These are phyloP conservation scores for Scolopax bukidnonensis DNA, from an alignment of 2,797 vertebrate species.

Conservation along the genomic window DNA sequence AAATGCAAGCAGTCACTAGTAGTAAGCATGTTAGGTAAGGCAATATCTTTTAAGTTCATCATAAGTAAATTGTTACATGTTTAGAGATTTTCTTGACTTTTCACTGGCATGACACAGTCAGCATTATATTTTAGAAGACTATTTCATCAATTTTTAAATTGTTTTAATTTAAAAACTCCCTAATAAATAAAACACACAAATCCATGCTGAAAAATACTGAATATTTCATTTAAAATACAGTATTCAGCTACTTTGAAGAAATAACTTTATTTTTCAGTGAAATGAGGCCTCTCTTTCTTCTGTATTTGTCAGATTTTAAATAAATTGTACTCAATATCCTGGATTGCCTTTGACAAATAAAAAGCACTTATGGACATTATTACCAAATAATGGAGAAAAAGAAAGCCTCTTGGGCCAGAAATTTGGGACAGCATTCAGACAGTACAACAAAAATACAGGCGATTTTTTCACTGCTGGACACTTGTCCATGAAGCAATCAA, in stretches of 20 bases:
- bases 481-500: not conserved
- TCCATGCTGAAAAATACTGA: not conserved
- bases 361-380: not conserved
- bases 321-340: not conserved
- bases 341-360: not conserved
- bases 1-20: not conserved
- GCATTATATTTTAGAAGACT: not conserved
- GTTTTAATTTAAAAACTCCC: not conserved
- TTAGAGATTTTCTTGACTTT: not conserved
- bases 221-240: not conserved
- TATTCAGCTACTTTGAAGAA: conserved; percentile 20
- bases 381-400: not conserved
- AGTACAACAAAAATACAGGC: not conserved
- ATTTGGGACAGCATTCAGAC: not conserved
- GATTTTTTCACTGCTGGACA: conserved; percentile 2
- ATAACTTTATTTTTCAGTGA: conserved; percentile 7
- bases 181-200: not conserved
- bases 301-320: not conserved
- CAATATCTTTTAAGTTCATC: not conserved
- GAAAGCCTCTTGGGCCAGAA: not conserved
- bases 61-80: not conserved
- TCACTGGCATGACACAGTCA: not conserved
- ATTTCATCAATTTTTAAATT: not conserved
- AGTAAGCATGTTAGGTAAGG: not conserved
- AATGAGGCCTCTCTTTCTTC: not conserved